Percentiles rank a stretch among this genome's conserved stretches.
Evolutionary conservation across 2,113 vertebrate species (phyloP).

Genomic region (Oxygymnocypris stewartii): DNA sequence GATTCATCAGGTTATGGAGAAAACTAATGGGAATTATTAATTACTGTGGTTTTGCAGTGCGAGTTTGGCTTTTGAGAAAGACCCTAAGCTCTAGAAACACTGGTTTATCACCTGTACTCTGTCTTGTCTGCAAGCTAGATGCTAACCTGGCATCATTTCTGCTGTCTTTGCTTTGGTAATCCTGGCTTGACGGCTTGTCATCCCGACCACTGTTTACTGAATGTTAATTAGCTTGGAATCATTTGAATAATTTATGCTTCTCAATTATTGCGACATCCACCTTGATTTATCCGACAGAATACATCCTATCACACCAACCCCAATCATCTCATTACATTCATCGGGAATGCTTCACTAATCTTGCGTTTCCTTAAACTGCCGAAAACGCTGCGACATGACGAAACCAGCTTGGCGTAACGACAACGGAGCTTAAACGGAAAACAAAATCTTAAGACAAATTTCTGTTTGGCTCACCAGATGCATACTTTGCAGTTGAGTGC

Average conservation of each 20-base stretch:
- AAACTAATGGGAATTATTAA: background rate
- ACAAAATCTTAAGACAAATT: background rate
- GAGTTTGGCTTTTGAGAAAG: background rate
- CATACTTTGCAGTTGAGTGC: background rate
- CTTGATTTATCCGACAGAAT: slow-evolving; percentile 68
- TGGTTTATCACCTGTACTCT: background rate
- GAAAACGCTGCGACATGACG: background rate
- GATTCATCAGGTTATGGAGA: background rate
- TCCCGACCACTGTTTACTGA: slow-evolving; percentile 70
- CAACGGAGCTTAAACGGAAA: slow-evolving; percentile 17
- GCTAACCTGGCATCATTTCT: slow-evolving; percentile 50
- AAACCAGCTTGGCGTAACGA: background rate
- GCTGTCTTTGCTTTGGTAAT: slow-evolving; percentile 46
- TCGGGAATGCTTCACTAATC: slow-evolving; percentile 25
- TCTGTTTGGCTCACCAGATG: slow-evolving; percentile 12
- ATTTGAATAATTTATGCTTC: slow-evolving; percentile 81
- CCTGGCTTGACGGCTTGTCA: slow-evolving; percentile 62
- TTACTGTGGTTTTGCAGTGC: background rate
- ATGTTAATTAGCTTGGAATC: slow-evolving; percentile 73
- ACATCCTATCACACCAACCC: slow-evolving; percentile 53
- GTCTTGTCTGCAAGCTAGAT: background rate
- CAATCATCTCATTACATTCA: slow-evolving; percentile 13
- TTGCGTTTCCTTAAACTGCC: background rate
- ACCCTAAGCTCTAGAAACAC: background rate
- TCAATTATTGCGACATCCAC: slow-evolving; percentile 77